Conservation (phyloP, 2,113 vertebrate genomes). For the Tricholaema leucomelas region DNA sequence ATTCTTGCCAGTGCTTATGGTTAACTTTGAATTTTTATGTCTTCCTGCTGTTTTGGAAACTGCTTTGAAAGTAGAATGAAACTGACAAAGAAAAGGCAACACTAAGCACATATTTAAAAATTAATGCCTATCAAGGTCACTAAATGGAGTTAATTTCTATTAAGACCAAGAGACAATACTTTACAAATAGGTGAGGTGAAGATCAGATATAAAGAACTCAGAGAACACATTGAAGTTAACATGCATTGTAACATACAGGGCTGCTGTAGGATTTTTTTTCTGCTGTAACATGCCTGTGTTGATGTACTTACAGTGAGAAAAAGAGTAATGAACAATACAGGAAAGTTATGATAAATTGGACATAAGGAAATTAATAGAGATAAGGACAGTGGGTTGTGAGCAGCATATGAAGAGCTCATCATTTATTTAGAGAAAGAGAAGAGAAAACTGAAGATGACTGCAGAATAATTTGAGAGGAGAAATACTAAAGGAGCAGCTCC, state of each 20-base stretch:
- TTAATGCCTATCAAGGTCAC: slow-evolving; percentile 1
- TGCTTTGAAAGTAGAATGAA: slow-evolving; percentile 35
- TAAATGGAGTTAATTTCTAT: slow-evolving; percentile 35
- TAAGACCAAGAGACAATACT: neutral
- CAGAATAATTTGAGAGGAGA: neutral
- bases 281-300: neutral
- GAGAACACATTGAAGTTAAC: neutral
- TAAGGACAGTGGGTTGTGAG: neutral
- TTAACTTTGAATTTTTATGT: slow-evolving; percentile 49
- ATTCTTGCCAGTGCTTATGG: slow-evolving; percentile 2
- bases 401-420: neutral
- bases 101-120: neutral
- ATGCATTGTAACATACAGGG: neutral
- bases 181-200: slow-evolving; percentile 33
- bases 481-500: neutral
- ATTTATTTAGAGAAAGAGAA: neutral
- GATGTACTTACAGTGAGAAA: neutral
- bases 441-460: neutral
- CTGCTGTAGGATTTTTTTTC: neutral
- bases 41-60: neutral
- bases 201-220: neutral
- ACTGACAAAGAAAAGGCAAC: slow-evolving; percentile 31
- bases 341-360: slow-evolving; percentile 3
- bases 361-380: neutral
- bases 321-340: neutral